Base-by-base conservation (phyloP, 2,888 invertebrate species). In the Drosophila fulvimacula region DNA sequence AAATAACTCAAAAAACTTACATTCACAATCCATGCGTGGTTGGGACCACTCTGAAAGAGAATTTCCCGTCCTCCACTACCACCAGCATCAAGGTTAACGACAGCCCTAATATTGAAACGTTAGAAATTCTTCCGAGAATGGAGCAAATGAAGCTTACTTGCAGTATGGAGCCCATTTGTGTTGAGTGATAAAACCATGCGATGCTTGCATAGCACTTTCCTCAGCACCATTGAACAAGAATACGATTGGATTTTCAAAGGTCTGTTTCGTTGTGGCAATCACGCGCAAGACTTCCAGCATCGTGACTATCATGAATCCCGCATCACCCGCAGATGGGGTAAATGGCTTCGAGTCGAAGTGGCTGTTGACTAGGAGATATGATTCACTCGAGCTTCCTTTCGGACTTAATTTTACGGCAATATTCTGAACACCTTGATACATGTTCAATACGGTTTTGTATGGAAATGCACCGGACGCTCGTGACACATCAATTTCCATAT, bases 321-420 rank as follows among this genome's bases (percentile, higher is more conserved):
- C 94, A 89, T 84, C 51, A 59, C 89, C 44, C 60, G 66, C 53
- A 74, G 79, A 76, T 89, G 97, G 95, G 90, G 97, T 97, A 76
- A 95, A 96, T 17, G 97, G 95, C 71, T 97, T 97, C 34, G 97
- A 95, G 92, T 99, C 98, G 91, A 97, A 98, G 92, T 99, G 99
- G 79, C 98, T 97, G 93, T 92, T 92, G 57, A 99, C 93, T 21
- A 98, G 93, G 5, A 92, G 69, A 46, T 85, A 89, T 11, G 86
- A 83, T 5, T 89, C 67, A 39, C 77, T 75, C 0, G 36, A 68
- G 15, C 57, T 55, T 38, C 80, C 79, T 44, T 81, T 90, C 5
- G 90, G 76, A 2, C 80, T 73, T 3, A 92, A 62, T 73, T 90
- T 92, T 0, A 91, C 90, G 3, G 90, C 86, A 41, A 92, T 64